Evolutionary conservation across 1,140 invertebrate genomes (phyloP), one percentile per base, ranked within the genome.

Genomic region (Drosophila orena): DNA sequence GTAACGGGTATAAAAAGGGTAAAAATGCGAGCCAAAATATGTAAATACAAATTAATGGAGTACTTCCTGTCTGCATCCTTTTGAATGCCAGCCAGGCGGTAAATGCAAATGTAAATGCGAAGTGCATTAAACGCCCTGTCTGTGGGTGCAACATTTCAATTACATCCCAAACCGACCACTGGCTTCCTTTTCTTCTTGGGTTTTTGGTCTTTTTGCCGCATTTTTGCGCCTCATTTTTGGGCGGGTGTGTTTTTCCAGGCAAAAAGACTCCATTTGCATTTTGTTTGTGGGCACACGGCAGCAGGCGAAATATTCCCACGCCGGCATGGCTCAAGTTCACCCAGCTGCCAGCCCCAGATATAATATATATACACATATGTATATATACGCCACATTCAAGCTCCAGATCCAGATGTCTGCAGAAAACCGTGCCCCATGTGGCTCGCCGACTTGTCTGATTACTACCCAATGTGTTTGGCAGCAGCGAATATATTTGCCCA

Each of bases 131-230:
- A 74, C 68, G 49, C 69, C 55, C 57, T 35, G 38, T 37, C 73
- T 60, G 15, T 73, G 62, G 60, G 46, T 79, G 49, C 65, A 88
- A 81, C 74, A 88, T 85, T 88, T 81, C 69, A 85, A 85, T 85
- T 85, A 78, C 57, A 49, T 43, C 50, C 49, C 59, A 34, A 35
- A 52, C 55, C 54, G 47, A 53, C 49, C 61, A 35, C 49, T 52
- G 53, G 50, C 50, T 46, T 47, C 50, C 69, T 61, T 55, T 73
- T 61, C 49, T 46, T 53, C 56, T 64, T 22, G 24, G 49, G 12
- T 30, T 27, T 27, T 49, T 50, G 11, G 3, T 35, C 30, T 15
- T 14, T 7, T 30, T 24, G 24, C 24, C 24, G 4, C 4, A 24
- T 24, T 24, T 43, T 62, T 44, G 30, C 30, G 30, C 30, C 30